Conservation (phyloP, 2,888 invertebrate species). For the Adelphocoris suturalis region DNA sequence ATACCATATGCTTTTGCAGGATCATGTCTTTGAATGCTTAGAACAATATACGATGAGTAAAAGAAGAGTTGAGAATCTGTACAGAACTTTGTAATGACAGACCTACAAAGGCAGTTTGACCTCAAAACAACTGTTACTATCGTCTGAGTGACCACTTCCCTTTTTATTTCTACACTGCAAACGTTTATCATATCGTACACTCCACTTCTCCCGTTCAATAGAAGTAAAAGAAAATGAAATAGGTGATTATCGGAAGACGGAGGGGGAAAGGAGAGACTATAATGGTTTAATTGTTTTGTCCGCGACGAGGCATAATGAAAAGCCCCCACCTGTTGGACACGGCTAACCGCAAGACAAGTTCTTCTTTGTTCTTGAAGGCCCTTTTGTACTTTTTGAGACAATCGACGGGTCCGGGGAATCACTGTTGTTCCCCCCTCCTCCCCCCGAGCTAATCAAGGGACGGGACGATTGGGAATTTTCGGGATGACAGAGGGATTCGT, state of each 20-base stretch:
- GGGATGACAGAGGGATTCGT: neutral
- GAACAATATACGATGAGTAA: too few relatives aligned
- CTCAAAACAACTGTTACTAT: conserved; percentile 27
- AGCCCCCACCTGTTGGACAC: conserved; percentile 39
- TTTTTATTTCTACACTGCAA: conserved; percentile 3
- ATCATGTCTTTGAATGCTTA: too few relatives aligned
- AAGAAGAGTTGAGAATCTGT: neutral
- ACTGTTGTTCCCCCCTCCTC: neutral
- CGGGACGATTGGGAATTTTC: neutral
- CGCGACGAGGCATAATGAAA: neutral
- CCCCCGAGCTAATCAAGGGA: neutral
- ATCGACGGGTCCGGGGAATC: conserved; percentile 31
- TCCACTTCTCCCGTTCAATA: neutral
- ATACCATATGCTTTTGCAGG: too few relatives aligned
- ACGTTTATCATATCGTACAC: conserved; percentile 31
- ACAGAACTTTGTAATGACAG: neutral
- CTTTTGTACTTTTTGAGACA: conserved; percentile 32
- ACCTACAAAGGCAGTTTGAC: conserved; percentile 1
- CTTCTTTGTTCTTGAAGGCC: conserved; percentile 16
- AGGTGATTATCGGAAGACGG: conserved; percentile 10
- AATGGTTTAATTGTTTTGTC: conserved; percentile 24
- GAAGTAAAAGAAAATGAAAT: neutral
- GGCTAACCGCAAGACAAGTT: conserved; percentile 19
- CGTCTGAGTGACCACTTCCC: conserved; percentile 13
- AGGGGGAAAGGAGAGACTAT: neutral